Base-by-base conservation (phyloP, 1,140 invertebrate genomes). In the Chionoecetes opilio region DNA sequence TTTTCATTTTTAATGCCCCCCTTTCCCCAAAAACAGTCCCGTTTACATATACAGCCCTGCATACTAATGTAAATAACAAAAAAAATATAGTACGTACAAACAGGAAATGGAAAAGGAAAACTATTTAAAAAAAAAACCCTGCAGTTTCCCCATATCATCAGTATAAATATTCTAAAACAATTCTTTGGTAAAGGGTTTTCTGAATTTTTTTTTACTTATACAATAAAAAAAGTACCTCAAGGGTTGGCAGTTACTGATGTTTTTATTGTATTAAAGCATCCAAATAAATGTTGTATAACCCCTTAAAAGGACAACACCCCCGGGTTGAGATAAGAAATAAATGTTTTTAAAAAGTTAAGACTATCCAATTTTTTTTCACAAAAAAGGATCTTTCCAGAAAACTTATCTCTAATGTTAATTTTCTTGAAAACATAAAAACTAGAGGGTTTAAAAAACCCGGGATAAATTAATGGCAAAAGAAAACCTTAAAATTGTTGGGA, bases 291-390 rank as follows among this genome's bases (percentile, higher is more conserved):
- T 1, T n/a, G 63, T 26, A 75, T 6, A 75, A 26, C 63, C n/a
- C n/a, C 63, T 5, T n/a, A n/a, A 8, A 75, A 75, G 63, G 63
- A n/a, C 21, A 75, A 21, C 63, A 75, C 0, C 11, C n/a, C n/a
- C 21, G n/a, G 63, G 63, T n/a, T 0, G 21, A 75, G 63, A 75
- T 75, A 26, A 75, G 21, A n/a, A n/a, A n/a, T n/a, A 75, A n/a
- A 26, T n/a, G n/a, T 75, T 17, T n/a, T n/a, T 75, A n/a, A 17
- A 17, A 75, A n/a, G 21, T 75, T 75, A 75, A 75, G 63, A 75
- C 63, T 75, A 75, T 75, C 63, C 63, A 75, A 75, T 26, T 75
- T 75, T n/a, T 75, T n/a, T 75, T 75, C 63, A 75, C 63, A 75
- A 75, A 26, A 6, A 75, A 26, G 63, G n/a, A n/a, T n/a, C 63